phyloP scores from a whole-genome alignment of 2,113 vertebrate species.

The Triplophysa tibetana region DNA sequence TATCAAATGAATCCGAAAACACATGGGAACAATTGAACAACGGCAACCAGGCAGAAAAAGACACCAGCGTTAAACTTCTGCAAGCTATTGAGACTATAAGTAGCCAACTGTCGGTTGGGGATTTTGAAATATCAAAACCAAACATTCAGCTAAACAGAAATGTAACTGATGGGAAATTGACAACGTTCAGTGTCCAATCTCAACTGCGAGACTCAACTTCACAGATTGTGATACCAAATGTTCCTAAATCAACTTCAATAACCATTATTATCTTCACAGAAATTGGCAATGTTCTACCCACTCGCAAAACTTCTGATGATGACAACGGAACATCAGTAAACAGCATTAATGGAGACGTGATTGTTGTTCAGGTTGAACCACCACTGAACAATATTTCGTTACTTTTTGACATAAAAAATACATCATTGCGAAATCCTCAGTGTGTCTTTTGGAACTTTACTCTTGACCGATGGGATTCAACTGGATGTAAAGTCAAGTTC shows the following conservation, averaged over 20 bases:
- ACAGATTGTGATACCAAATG: constrained; percentile 59
- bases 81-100: constrained; percentile 73
- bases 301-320: constrained; percentile 25
- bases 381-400: constrained; percentile 64
- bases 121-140: not conserved
- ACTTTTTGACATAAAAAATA: constrained; percentile 71
- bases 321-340: not conserved
- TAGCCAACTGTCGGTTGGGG: constrained; percentile 7
- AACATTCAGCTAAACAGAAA: constrained; percentile 53
- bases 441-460: constrained; percentile 83
- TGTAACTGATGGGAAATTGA: no score
- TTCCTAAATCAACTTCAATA: constrained; percentile 49
- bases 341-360: constrained; percentile 71
- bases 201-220: not conserved
- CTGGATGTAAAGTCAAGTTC: constrained; percentile 55
- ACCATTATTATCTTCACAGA: constrained; percentile 71
- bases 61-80: constrained; percentile 69
- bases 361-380: constrained; percentile 68
- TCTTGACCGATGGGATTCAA: constrained; percentile 71
- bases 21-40: constrained; percentile 64
- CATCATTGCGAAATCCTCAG: constrained; percentile 54
- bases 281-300: constrained; percentile 71
- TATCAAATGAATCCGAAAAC: constrained; percentile 29
- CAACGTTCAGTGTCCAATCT: no score
- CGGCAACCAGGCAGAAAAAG: constrained; percentile 41